Conservation (phyloP, 2,797 vertebrate species). For the Labroides dimidiatus region DNA sequence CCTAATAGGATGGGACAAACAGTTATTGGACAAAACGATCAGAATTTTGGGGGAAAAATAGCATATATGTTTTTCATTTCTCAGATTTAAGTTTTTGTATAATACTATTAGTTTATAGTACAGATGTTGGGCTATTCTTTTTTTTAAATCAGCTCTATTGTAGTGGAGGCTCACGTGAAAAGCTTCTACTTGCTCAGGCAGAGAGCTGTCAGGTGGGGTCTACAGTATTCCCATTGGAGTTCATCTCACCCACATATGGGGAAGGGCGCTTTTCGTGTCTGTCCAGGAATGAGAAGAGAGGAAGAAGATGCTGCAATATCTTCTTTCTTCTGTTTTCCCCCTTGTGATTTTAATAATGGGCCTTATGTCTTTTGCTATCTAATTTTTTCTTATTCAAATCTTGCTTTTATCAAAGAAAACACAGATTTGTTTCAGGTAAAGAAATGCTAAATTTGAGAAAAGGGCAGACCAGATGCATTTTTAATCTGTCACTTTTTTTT, state of each 20-base stretch:
- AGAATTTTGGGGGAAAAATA: constrained; percentile 29
- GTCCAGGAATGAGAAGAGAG: constrained; percentile 60
- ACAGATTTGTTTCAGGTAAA: constrained; percentile 35
- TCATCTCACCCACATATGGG: constrained; percentile 80
- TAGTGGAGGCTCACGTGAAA: constrained; percentile 59
- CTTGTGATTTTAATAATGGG: constrained; percentile 15
- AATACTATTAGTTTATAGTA: too few relatives aligned
- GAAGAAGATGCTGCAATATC: constrained; percentile 47
- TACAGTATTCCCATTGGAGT: constrained; percentile 82
- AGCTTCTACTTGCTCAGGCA: constrained; percentile 65
- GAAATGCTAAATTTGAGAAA: constrained; percentile 19
- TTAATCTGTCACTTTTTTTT: constrained; percentile 28
- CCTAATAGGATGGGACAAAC: constrained; percentile 34
- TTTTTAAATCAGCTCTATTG: constrained; percentile 40
- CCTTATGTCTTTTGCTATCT: constrained; percentile 4
- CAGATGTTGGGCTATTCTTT: constrained; percentile 45
- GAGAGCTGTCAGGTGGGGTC: constrained; percentile 83
- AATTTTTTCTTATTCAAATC: not conserved
- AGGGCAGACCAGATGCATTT: not conserved
- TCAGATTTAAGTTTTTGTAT: constrained; percentile 12
- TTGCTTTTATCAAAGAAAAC: constrained; percentile 24
- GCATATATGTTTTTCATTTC: constrained; percentile 59
- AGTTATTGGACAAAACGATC: constrained; percentile 48
- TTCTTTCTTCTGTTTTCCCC: constrained; percentile 33
- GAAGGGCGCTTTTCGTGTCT: constrained; percentile 66